phyloP scores from a whole-genome alignment of 2,113 vertebrate genomes.

The Cinclus mexicanus region DNA sequence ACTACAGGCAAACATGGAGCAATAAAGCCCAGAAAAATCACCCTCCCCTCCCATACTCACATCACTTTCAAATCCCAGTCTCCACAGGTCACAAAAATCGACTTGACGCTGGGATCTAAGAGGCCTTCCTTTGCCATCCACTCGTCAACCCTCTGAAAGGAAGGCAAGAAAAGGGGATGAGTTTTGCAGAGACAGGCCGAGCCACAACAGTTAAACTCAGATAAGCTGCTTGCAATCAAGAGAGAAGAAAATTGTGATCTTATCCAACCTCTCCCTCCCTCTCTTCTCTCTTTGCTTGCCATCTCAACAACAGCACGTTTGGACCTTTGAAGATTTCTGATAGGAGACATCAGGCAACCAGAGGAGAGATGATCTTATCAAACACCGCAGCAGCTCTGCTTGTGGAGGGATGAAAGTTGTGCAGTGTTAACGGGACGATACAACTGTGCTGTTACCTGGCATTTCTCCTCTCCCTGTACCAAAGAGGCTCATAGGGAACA shows the following conservation, averaged over 20 bases:
- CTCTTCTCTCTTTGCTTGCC: constrained; percentile 56
- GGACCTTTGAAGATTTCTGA: constrained; percentile 70
- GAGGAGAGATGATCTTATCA: constrained; percentile 67
- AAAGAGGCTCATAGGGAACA: not conserved
- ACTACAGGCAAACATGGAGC: not conserved
- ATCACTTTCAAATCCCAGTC: constrained; percentile 90
- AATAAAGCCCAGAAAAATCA: constrained; percentile 3
- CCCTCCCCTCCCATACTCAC: constrained; percentile 77
- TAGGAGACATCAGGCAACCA: constrained; percentile 66
- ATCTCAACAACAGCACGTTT: constrained; percentile 64
- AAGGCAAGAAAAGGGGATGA: constrained; percentile 76
- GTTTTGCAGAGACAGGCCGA: constrained; percentile 62
- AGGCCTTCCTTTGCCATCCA: constrained; percentile 87
- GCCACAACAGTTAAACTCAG: constrained; percentile 67
- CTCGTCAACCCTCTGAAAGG: constrained; percentile 84
- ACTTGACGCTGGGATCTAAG: constrained; percentile 85
- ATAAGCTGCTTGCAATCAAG: constrained; percentile 76
- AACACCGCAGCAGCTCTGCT: constrained; percentile 15
- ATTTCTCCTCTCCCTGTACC: not conserved
- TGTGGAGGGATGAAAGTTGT: constrained; percentile 29
- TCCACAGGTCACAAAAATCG: constrained; percentile 88
- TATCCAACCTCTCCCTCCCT: constrained; percentile 60
- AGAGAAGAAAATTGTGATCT: constrained; percentile 76
- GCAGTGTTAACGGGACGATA: not conserved
- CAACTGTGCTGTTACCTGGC: not conserved